Base-by-base conservation (phyloP, 2,888 invertebrate species). In the Clusia tigrina region DNA sequence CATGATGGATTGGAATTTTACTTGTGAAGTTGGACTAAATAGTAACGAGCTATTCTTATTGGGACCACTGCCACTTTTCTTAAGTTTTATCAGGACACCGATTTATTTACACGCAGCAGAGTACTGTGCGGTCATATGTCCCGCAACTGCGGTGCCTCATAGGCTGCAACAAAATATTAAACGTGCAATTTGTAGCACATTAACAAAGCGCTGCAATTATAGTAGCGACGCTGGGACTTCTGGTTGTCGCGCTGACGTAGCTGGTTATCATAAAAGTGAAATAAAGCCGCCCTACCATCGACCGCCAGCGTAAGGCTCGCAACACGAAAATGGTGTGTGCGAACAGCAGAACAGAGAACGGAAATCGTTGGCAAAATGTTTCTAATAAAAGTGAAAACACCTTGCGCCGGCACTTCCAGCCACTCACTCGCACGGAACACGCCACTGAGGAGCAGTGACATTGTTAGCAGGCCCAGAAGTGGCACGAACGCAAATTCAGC, bases 331-430 rank as follows among this genome's bases (percentile, higher is more conserved):
- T 12, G 32, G 32, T 9, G 12, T 9, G 32, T 12, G 12, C 12
- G 32, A n/a, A n/a, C n/a, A n/a, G 32, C n/a, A n/a, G 3, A 15
- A 42, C 42, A 42, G n/a, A 15, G 5, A 48, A 20, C 48, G 48
- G 48, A 48, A 48, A 48, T 48, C 48, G 48, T 48, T 48, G 18
- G 48, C 48, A 48, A 48, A 48, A 48, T 48, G 48, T 18, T 20
- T 22, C 22, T 48, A 48, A 48, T 48, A 48, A 48, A 5, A 18
- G 48, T 5, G 20, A 3, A 2, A 48, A 48, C 48, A 48, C 18
- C 48, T 48, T 48, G 15, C n/a, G 6, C 42, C n/a, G n/a, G n/a
- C n/a, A n/a, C n/a, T n/a, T n/a, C n/a, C n/a, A n/a, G n/a, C n/a
- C n/a, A n/a, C n/a, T n/a, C 12, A 6, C n/a, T 10, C 42, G 6